These are phyloP conservation scores for Drosophila tropicalis DNA, from an alignment of 1,140 invertebrate genomes.

Conservation along the genomic window DNA sequence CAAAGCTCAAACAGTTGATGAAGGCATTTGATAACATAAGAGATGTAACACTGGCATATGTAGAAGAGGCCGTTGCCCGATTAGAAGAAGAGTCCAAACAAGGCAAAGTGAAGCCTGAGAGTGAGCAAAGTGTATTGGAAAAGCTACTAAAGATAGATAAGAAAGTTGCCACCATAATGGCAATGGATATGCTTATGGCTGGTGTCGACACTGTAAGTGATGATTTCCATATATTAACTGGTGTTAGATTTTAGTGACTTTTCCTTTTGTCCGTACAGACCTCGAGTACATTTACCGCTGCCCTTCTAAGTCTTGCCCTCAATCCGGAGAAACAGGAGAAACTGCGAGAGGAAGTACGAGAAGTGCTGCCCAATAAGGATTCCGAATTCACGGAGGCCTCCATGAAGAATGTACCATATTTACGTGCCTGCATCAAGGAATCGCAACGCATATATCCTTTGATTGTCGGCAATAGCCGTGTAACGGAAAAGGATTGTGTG, in stretches of 20 bases:
- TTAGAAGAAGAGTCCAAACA: constrained; percentile 57
- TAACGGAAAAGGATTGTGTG: constrained; percentile 84
- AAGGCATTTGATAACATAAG: constrained; percentile 76
- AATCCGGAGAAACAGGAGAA: constrained; percentile 88
- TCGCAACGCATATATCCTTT: constrained; percentile 85
- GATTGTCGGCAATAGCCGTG: constrained; percentile 84
- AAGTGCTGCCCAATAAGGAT: constrained; percentile 83
- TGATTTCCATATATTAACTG: neutral
- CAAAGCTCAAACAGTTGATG: constrained; percentile 85
- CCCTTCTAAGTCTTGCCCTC: constrained; percentile 84
- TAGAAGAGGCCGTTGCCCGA: constrained; percentile 67
- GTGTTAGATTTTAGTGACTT: neutral
- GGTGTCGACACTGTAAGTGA: constrained; percentile 72
- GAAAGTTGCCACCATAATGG: constrained; percentile 82
- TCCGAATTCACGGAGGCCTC: constrained; percentile 84
- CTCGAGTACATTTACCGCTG: constrained; percentile 41
- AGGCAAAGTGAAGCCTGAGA: constrained; percentile 44
- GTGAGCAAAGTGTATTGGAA: constrained; percentile 65
- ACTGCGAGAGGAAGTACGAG: constrained; percentile 86
- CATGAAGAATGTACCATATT: constrained; percentile 85
- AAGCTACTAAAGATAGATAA: constrained; percentile 83
- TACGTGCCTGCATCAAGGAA: constrained; percentile 88
- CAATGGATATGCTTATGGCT: constrained; percentile 76
- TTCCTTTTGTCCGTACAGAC: constrained; percentile 41
- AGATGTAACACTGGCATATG: constrained; percentile 45